Base-by-base conservation (phyloP, 2,888 invertebrate genomes). In the Elaeidobius kamerunicus region DNA sequence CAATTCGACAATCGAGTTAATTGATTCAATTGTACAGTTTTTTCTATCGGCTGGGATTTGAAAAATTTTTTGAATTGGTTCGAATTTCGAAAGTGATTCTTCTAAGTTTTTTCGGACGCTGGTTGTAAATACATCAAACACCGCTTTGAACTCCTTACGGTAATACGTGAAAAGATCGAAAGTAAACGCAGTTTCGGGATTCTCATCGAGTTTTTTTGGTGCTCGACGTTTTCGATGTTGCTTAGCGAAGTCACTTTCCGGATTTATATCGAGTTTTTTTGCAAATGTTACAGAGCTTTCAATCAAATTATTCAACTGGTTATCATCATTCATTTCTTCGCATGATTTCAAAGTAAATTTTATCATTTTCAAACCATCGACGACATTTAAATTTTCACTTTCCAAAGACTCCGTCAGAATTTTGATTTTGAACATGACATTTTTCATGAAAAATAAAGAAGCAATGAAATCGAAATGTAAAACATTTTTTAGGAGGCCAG, bases 331-430 rank as follows among this genome's bases (percentile, higher is more conserved):
- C 3, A 30, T 30, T 30, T 3, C 12, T 4, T 7, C 12, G 9
- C 27, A 23, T 16, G 5, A 1, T 9, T 38, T 16, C n/a, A n/a
- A 3, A 6, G 19, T 38, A 11, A n/a, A 11, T 19, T 19, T 9
- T 11, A 38, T 38, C 2, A 38, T 2, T 19, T 16, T 2, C n/a
- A 19, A n/a, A 11, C 11, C 17, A 18, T 38, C 38, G n/a, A 38
- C 11, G 2, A 36, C 7, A 36, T 36, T 15, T 17, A 36, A 16
- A 16, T 36, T 17, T 5, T 15, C 17, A 6, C 9, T 14, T 16
- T 36, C 36, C n/a, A 36, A 17, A 16, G 17, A 16, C 28, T 41
- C 28, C 2, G 40, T 40, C 2, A 40, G 3, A 40, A 40, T n/a
- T 11, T 40, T 40, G 4, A 23, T 12, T 40, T 40, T 40, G 18